phyloP scores from a whole-genome alignment of 2,888 invertebrate genomes.

The Rhamnusium bicolor region DNA sequence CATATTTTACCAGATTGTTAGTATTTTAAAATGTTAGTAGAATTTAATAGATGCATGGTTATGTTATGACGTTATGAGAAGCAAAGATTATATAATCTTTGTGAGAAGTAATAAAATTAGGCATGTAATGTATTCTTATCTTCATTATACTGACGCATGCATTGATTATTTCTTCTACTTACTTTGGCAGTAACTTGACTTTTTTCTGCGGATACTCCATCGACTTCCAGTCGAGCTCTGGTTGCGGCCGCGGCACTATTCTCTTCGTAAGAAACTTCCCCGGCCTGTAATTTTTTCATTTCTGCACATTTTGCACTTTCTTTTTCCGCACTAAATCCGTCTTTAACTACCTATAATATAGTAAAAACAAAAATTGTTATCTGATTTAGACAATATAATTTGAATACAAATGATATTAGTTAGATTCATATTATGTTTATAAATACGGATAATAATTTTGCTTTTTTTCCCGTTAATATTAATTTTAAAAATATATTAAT shows the following conservation, averaged over 20 bases:
- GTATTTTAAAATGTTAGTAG: not conserved
- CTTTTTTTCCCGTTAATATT: too few relatives aligned
- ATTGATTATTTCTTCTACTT: conserved; percentile 60
- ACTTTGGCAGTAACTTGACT: conserved; percentile 88
- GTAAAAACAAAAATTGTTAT: conserved; percentile 16
- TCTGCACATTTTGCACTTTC: conserved; percentile 82
- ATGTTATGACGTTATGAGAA: too few relatives aligned
- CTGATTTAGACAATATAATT: not conserved
- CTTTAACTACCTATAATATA: conserved; percentile 78
- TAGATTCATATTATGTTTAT: not conserved
- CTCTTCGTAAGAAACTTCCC: conserved; percentile 87
- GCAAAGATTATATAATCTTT: not conserved
- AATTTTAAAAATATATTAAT: too few relatives aligned
- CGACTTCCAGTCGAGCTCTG: conserved; percentile 85
- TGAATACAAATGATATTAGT: not conserved
- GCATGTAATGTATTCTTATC: not conserved
- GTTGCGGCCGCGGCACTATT: conserved; percentile 85
- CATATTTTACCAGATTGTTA: not conserved
- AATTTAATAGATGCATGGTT: not conserved
- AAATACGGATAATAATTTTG: too few relatives aligned
- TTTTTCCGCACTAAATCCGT: conserved; percentile 87
- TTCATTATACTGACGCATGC: not conserved
- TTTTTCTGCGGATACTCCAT: conserved; percentile 90
- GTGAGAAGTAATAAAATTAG: not conserved
- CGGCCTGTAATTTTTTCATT: conserved; percentile 84